Base-by-base conservation (phyloP, 1,140 invertebrate genomes). In the Zaprionus tsacasi region DNA sequence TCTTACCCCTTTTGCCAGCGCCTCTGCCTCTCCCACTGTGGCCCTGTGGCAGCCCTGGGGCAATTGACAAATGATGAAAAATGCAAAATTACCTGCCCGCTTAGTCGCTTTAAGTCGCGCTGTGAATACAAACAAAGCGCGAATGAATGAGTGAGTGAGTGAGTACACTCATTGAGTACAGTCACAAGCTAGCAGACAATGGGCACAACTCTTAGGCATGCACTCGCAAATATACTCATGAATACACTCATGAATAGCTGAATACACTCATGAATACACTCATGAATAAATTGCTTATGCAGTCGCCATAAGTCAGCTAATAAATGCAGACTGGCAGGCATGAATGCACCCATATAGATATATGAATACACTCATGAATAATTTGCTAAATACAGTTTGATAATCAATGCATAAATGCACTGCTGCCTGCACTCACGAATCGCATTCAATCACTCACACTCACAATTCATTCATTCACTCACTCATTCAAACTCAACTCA, bases 1-100 rank as follows among this genome's bases (percentile, higher is more conserved):
- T 10, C n/a, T 17, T 17, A 12, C 36, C n/a, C 35, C 12, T 54
- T 30, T 21, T 21, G 21, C 36, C 55, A 8, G 17, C 40, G 21
- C 45, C 25, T 21, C 10, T 59, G 25, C 68, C 8, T 17, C 27
- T 30, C 27, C 27, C 1, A 1, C 27, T 30, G 3, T 30, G 2
- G 27, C 27, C 27, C n/a, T 38, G 45, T 21, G 21, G 21, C 21
- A 21, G 25, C 57, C 71, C 52, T 30, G 27, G 21, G 40, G 79
- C 82, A 67, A 87, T 87, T 87, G 79, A 87, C 79, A 87, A 87
- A 87, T 87, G 82, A 82, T 87, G 79, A 82, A 81, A 87, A 87
- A 87, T 78, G 59, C 60, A 63, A 87, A 86, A 86, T 86, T 87
- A 87, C 79, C 82, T 77, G 80, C 71, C 64, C 64, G 68, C 73